These are phyloP conservation scores for Ailurus styani DNA, from an alignment of 2,113 vertebrate species.

Conservation along the genomic window DNA sequence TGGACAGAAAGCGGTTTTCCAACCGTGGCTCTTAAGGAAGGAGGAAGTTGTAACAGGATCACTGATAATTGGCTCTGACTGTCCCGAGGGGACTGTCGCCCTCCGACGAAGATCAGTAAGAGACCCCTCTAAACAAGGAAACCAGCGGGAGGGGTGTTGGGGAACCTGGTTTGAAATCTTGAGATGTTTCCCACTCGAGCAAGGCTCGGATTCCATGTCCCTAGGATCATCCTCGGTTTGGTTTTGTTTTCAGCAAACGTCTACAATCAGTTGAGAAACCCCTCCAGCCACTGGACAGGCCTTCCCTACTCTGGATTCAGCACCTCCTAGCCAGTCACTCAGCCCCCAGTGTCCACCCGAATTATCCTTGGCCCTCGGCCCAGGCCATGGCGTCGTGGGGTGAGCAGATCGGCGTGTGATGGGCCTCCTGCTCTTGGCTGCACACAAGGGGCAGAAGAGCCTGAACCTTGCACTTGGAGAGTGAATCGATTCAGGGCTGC, in stretches of 20 bases:
- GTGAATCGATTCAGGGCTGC: background rate
- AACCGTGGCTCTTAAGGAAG: background rate
- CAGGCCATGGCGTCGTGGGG: fast-evolving
- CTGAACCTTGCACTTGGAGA: fast-evolving
- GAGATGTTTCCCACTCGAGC: background rate
- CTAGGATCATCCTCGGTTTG: background rate
- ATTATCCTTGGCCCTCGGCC: background rate
- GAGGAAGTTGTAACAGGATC: background rate
- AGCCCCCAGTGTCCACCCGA: fast-evolving
- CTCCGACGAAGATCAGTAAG: background rate
- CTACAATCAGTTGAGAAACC: background rate
- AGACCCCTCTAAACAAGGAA: background rate
- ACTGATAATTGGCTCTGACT: background rate
- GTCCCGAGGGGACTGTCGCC: background rate
- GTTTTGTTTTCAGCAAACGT: background rate
- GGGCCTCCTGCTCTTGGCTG: fast-evolving
- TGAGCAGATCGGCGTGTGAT: fast-evolving
- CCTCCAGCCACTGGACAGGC: fast-evolving
- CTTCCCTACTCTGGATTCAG: background rate
- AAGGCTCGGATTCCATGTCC: background rate
- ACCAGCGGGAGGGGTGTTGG: background rate
- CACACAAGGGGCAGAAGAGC: background rate
- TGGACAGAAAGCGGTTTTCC: background rate
- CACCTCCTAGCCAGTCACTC: background rate
- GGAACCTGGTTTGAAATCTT: background rate